Base-by-base conservation (phyloP, 2,888 invertebrate species). In the Agriotes lineatus region DNA sequence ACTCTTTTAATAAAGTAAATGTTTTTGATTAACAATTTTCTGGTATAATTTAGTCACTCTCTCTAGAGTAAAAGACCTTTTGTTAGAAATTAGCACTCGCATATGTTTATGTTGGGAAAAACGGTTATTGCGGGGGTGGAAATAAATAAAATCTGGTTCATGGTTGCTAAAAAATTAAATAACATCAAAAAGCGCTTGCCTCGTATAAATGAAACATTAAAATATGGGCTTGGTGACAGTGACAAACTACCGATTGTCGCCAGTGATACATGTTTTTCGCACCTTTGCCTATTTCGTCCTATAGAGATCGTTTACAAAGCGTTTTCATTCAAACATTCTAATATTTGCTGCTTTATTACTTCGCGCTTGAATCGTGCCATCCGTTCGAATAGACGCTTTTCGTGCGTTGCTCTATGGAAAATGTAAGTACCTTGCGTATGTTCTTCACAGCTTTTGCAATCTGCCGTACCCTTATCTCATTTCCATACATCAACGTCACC, bases 391-490 rank as follows among this genome's bases (percentile, higher is more conserved):
- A 33, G 33, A 52, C 35, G 30, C 35, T 14, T 33, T 19, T 30
- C 35, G 33, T 35, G 25, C 10, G 6, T 52, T 52, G 30, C 35
- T 52, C 52, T 35, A 52, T 52, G 33, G 52, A 52, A 52, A 52
- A 52, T 35, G n/a, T 52, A 52, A 52, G 33, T 35, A 52, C 35
- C 33, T 30, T 4, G 52, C 5, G 33, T 52, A 52, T 35, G 52
- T 52, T 52, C 52, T 52, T 52, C 30, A 35, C 52, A 52, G 33
- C 52, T 52, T 52, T 52, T 52, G 52, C 52, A 44, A 58, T 56
- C 58, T 58, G 33, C 48, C 48, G 18, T 61, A 56, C 64, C 65
- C 65, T 65, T 48, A 58, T 65, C 65, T 65, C 58, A 65, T 65
- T 65, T 58, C 58, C 57, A 65, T 65, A 65, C 50, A 48, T 65